phyloP scores from a whole-genome alignment of 2,888 invertebrate species.

The Aporophyla lueneburgensis region DNA sequence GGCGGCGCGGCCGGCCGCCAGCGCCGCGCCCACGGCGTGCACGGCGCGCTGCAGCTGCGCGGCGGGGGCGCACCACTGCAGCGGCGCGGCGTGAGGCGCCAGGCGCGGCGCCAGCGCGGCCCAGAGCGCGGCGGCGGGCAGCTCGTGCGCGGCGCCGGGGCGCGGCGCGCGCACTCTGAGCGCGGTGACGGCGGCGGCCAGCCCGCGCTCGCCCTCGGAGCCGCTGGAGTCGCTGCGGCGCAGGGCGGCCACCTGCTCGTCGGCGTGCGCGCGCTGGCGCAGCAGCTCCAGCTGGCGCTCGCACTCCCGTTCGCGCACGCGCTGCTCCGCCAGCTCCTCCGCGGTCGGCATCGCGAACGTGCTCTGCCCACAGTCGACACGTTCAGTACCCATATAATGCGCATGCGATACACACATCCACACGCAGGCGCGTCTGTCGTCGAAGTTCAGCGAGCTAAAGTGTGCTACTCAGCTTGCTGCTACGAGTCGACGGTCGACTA shows the following conservation, averaged over 20 bases:
- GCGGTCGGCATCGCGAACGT: constrained; percentile 74
- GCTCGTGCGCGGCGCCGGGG: constrained; percentile 15
- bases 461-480: not conserved
- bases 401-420: not conserved
- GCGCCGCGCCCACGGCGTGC: constrained; percentile 32
- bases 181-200: constrained; percentile 67
- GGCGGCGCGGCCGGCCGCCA: constrained; percentile 27
- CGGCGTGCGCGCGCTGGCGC: constrained; percentile 49
- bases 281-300: constrained; percentile 67
- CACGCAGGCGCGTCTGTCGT: not conserved
- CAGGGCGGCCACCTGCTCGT: constrained; percentile 1
- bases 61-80: constrained; percentile 18
- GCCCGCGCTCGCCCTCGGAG: constrained; percentile 73
- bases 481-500: not conserved
- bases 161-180: constrained; percentile 51
- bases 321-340: constrained; percentile 70
- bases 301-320: constrained; percentile 70
- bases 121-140: constrained; percentile 37
- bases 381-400: constrained; percentile 8
- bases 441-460: not conserved
- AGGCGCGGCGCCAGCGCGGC: constrained; percentile 51
- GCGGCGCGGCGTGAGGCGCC: constrained; percentile 31
- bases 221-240: constrained; percentile 71
- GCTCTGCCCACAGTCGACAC: constrained; percentile 52
- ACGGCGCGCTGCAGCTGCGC: constrained; percentile 35